Percentiles rank a stretch among this genome's conserved stretches.
Evolutionary conservation across 2,888 invertebrate species (phyloP).

Genomic region (Leptinotarsa tumamoca): DNA sequence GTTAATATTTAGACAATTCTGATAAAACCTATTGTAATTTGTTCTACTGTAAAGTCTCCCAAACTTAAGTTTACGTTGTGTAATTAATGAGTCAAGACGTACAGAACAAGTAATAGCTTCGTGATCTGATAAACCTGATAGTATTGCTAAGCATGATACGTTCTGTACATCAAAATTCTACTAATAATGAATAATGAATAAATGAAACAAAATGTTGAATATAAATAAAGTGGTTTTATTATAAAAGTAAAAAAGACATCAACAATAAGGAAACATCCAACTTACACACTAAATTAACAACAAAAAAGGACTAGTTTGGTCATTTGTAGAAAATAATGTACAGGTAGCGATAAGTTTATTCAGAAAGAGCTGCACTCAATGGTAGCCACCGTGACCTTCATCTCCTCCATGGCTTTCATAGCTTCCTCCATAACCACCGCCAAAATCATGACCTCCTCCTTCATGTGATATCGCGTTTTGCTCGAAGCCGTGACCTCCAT

Average conservation of each 20-base stretch:
- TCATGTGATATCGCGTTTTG: conserved; percentile 45
- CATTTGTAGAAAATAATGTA: conserved; percentile 37
- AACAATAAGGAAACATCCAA: conserved; percentile 21
- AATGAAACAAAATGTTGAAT: conserved; percentile 32
- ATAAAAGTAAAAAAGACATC: conserved; percentile 30
- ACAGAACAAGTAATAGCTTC: too few relatives aligned
- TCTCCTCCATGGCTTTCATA: conserved; percentile 33
- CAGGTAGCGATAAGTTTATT: conserved; percentile 2
- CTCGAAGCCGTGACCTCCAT: conserved; percentile 38
- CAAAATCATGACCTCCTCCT: conserved; percentile 43
- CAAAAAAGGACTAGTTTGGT: conserved; percentile 44
- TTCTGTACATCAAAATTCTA: too few relatives aligned
- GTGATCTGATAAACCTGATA: too few relatives aligned
- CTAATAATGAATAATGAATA: too few relatives aligned
- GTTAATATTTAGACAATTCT: too few relatives aligned
- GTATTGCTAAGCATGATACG: too few relatives aligned
- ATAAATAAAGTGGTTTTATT: conserved; percentile 24
- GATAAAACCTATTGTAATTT: too few relatives aligned
- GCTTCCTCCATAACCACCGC: conserved; percentile 41
- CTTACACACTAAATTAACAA: conserved; percentile 34
- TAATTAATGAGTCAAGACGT: too few relatives aligned
- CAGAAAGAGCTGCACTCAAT: conserved; percentile 31
- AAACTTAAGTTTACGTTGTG: too few relatives aligned
- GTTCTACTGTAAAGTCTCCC: too few relatives aligned
- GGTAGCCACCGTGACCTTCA: conserved; percentile 42